These are phyloP conservation scores for Melanotaenia boesemani DNA, from an alignment of 2,797 vertebrate species.

Conservation along the genomic window DNA sequence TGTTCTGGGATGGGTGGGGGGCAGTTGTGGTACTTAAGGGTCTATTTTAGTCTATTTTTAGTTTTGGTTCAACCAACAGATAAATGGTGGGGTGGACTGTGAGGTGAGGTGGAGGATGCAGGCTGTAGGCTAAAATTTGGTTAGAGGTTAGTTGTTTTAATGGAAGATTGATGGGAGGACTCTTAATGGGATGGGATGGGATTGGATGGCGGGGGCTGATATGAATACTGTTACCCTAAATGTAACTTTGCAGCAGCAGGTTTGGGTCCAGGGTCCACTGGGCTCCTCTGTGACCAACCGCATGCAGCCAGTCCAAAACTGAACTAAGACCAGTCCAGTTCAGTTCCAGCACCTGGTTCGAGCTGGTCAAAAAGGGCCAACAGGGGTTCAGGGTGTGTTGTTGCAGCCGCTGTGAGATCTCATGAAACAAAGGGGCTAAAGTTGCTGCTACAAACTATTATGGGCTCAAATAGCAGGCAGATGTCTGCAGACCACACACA, in stretches of 20 bases:
- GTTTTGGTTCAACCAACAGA: not conserved
- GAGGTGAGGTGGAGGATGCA: conserved; percentile 5
- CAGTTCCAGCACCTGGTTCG: too few species aligned
- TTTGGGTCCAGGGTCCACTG: too few species aligned
- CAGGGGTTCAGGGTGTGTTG: not conserved
- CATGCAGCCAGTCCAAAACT: too few species aligned
- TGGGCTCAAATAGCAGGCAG: not conserved
- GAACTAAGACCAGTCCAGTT: too few species aligned
- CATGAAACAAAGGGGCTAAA: not conserved
- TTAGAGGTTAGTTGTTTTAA: not conserved
- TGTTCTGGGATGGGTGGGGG: conserved; percentile 37
- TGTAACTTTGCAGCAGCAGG: too few species aligned
- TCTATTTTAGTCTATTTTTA: conserved; percentile 45
- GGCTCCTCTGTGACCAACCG: too few species aligned
- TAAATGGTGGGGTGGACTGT: conserved; percentile 2
- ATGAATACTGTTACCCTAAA: too few species aligned
- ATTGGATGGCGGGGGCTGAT: too few species aligned
- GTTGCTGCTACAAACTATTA: not conserved
- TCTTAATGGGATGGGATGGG: not conserved
- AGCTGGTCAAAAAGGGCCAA: not conserved
- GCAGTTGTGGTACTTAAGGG: conserved; percentile 19
- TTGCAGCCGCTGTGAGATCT: not conserved
- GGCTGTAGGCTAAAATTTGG: not conserved
- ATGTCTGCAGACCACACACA: conserved; percentile 7
- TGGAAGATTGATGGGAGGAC: not conserved